Evolutionary conservation across 2,113 vertebrate species (phyloP).

Genomic region (Microcebus murinus): DNA sequence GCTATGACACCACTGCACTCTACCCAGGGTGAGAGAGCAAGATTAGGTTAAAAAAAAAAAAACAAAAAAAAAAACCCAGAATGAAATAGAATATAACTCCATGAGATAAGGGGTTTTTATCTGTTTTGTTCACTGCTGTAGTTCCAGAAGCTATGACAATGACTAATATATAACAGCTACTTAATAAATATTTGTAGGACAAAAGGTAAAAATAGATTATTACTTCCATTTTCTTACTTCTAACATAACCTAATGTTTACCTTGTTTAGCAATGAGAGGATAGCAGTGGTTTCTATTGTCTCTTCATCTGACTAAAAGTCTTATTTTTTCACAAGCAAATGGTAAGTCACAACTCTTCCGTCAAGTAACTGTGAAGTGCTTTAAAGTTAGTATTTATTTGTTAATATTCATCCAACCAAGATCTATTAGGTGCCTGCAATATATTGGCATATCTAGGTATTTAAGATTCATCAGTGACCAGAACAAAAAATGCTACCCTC

Average conservation of each 20-base stretch:
- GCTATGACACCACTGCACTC: too few relatives aligned
- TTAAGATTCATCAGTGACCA: not conserved
- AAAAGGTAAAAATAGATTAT: not conserved
- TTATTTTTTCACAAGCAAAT: not conserved
- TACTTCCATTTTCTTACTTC: not conserved
- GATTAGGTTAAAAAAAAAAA: too few relatives aligned
- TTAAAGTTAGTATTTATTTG: constrained; percentile 19
- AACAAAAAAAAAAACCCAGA: too few relatives aligned
- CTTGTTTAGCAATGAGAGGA: not conserved
- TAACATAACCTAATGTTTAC: not conserved
- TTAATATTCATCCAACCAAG: not conserved
- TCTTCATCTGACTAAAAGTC: not conserved
- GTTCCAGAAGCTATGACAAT: not conserved
- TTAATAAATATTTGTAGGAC: constrained; percentile 32
- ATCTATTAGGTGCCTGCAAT: not conserved
- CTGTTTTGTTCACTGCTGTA: not conserved
- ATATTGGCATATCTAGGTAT: not conserved
- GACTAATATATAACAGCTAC: not conserved
- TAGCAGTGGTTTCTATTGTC: not conserved
- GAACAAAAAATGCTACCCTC: not conserved
- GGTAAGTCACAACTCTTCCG: not conserved
- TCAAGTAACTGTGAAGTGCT: not conserved
- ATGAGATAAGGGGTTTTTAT: not conserved
- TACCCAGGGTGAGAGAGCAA: too few relatives aligned
- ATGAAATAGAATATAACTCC: not conserved